Evolutionary conservation across 1,140 invertebrate species (phyloP).

Genomic region (Platyura marginata): DNA sequence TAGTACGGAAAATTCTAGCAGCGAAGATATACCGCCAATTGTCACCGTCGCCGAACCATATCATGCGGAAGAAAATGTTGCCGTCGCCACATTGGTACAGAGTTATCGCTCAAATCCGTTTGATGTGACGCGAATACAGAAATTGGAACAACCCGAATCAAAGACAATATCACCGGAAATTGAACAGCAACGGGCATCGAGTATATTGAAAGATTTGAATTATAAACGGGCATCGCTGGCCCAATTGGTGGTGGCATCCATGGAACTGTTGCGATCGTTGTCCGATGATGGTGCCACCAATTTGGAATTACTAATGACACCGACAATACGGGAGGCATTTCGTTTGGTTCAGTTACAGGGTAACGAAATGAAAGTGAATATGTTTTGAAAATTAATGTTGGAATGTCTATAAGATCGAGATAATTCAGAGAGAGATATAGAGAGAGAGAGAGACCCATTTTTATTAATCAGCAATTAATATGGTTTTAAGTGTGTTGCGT

Average conservation of each 20-base stretch:
- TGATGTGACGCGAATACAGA: slow-evolving; percentile 27
- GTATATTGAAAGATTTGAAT: slow-evolving; percentile 49
- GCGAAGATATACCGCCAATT: slow-evolving; percentile 6
- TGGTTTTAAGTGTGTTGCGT: too few species aligned
- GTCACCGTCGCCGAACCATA: slow-evolving; percentile 12
- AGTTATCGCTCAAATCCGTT: slow-evolving; percentile 32
- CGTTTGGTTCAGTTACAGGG: slow-evolving; percentile 23
- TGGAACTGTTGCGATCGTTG: slow-evolving; percentile 19
- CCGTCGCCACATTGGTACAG: slow-evolving; percentile 27
- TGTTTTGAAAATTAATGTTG: too few species aligned
- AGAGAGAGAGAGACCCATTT: too few species aligned
- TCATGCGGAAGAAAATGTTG: slow-evolving; percentile 21
- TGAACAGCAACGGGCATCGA: slow-evolving; percentile 51
- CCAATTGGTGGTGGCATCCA: slow-evolving; percentile 21
- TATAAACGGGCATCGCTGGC: slow-evolving; percentile 21
- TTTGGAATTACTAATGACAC: slow-evolving; percentile 20
- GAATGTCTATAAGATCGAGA: too few species aligned
- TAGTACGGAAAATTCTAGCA: slow-evolving; percentile 6
- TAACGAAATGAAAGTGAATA: slow-evolving; percentile 22
- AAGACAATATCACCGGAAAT: slow-evolving; percentile 48
- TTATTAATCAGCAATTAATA: too few species aligned
- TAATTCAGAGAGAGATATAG: too few species aligned
- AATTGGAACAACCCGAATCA: slow-evolving; percentile 27
- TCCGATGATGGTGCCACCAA: slow-evolving; percentile 21
- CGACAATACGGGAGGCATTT: slow-evolving; percentile 23